These are phyloP conservation scores for Tenualosa thibaudeaui DNA, from an alignment of 2,797 vertebrate genomes.

Conservation along the genomic window DNA sequence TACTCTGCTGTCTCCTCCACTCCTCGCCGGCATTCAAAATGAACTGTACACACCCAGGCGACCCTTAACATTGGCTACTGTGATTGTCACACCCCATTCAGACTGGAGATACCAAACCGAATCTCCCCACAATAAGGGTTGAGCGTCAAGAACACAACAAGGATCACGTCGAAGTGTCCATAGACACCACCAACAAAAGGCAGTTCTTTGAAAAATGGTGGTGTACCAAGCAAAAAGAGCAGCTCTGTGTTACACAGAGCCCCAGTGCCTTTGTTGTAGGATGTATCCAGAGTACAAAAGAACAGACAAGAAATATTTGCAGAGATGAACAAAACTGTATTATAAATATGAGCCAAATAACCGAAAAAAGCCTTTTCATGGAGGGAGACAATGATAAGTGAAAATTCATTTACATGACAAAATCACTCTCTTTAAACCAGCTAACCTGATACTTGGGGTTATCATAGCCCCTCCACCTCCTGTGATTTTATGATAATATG, in stretches of 20 bases:
- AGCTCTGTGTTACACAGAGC: slow-evolving; percentile 35
- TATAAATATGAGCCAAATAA: slow-evolving; percentile 29
- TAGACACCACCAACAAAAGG: slow-evolving; percentile 54
- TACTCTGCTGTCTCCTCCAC: slow-evolving; percentile 47
- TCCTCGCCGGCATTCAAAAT: slow-evolving; percentile 45
- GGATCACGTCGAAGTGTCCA: slow-evolving; percentile 48
- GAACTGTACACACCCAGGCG: slow-evolving; percentile 47
- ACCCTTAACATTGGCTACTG: slow-evolving; percentile 54
- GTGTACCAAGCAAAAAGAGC: slow-evolving; percentile 47
- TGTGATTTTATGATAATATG: slow-evolving; percentile 56
- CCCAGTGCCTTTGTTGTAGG: slow-evolving; percentile 21
- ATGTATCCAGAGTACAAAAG: slow-evolving; percentile 34
- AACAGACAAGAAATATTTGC: slow-evolving; percentile 43
- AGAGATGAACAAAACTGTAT: slow-evolving; percentile 63
- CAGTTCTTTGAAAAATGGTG: slow-evolving; percentile 42
- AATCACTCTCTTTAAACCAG: slow-evolving; percentile 56
- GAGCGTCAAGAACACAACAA: slow-evolving; percentile 52
- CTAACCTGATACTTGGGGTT: slow-evolving; percentile 54
- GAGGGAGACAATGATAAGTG: slow-evolving; percentile 48
- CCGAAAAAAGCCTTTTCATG: slow-evolving; percentile 55
- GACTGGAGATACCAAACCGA: slow-evolving; percentile 52
- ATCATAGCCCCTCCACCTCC: slow-evolving; percentile 48
- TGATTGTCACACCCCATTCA: slow-evolving; percentile 56
- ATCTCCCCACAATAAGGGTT: slow-evolving; percentile 51
- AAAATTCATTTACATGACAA: slow-evolving; percentile 66